Conservation (phyloP, 2,888 invertebrate species). For the Ceriagrion tenellum region DNA sequence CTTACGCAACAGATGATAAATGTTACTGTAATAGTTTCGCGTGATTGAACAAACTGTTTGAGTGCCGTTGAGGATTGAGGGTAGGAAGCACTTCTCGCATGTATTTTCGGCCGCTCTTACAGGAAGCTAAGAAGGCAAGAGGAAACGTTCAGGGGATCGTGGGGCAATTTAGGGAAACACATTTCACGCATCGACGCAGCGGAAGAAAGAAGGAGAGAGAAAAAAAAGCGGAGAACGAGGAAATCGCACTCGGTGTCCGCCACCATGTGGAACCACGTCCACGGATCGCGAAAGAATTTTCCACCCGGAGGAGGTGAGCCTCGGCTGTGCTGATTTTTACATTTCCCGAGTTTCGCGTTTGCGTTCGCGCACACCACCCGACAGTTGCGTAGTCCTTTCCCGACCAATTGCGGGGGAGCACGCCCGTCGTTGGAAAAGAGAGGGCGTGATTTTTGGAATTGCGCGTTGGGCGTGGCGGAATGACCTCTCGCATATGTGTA, state of each 20-base stretch:
- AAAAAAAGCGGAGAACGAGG: constrained; percentile 1
- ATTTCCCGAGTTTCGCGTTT: neutral
- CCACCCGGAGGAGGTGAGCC: neutral
- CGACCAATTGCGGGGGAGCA: too few relatives aligned
- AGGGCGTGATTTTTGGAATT: constrained; percentile 15
- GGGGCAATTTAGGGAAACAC: neutral
- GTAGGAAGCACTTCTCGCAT: neutral
- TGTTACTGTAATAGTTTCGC: too few relatives aligned
- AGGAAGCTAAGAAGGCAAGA: neutral
- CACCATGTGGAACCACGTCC: constrained; percentile 17
- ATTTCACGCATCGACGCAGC: neutral
- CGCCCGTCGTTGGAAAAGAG: too few relatives aligned
- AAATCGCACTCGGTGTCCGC: neutral
- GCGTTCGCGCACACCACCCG: neutral
- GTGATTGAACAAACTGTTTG: too few relatives aligned
- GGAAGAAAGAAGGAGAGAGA: neutral
- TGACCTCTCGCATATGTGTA: neutral
- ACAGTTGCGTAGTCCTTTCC: too few relatives aligned
- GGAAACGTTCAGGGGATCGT: neutral
- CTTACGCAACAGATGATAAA: too few relatives aligned
- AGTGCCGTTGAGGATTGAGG: too few relatives aligned
- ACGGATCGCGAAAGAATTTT: constrained; percentile 14
- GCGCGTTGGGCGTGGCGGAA: neutral
- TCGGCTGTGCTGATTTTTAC: neutral
- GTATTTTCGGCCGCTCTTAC: neutral